Conservation (phyloP, 2,888 invertebrate species). For the Drosophila subquinaria region DNA sequence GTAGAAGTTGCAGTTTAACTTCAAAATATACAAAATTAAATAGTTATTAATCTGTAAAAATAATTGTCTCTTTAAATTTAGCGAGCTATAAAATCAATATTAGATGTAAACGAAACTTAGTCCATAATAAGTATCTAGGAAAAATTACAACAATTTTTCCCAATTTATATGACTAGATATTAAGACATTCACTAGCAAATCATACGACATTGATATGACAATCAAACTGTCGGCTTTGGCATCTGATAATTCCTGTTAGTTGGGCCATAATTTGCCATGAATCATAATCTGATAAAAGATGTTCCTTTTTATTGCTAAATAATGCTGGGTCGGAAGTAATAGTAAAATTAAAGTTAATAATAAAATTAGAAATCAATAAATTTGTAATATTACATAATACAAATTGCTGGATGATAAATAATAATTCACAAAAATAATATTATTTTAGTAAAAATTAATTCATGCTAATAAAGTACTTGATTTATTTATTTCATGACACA, state of each 20-base stretch:
- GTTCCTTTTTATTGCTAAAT: not conserved
- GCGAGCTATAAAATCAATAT: too few species aligned
- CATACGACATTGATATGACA: slow-evolving; percentile 49
- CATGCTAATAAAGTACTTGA: too few species aligned
- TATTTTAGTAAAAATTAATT: too few species aligned
- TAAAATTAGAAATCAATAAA: too few species aligned
- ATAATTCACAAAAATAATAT: not conserved
- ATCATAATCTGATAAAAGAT: not conserved
- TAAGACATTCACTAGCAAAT: slow-evolving; percentile 40
- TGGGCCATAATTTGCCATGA: not conserved
- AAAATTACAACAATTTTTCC: too few species aligned
- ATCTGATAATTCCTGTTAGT: slow-evolving; percentile 4
- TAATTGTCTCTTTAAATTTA: not conserved
- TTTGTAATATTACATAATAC: too few species aligned
- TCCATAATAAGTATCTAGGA: not conserved
- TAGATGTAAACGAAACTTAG: not conserved
- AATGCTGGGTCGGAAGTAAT: not conserved
- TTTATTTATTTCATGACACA: too few species aligned
- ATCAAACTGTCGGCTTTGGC: slow-evolving; percentile 31
- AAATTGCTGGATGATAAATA: too few species aligned
- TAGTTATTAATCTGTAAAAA: not conserved
- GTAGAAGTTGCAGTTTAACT: too few species aligned
- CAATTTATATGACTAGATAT: too few species aligned
- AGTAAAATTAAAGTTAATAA: too few species aligned
- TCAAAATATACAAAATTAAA: too few species aligned